A percentile compares a stretch with the other conserved stretches of the same genome.
These are phyloP conservation scores for Narcine bancroftii DNA, from an alignment of 2,113 vertebrate genomes.

Conservation along the genomic window DNA sequence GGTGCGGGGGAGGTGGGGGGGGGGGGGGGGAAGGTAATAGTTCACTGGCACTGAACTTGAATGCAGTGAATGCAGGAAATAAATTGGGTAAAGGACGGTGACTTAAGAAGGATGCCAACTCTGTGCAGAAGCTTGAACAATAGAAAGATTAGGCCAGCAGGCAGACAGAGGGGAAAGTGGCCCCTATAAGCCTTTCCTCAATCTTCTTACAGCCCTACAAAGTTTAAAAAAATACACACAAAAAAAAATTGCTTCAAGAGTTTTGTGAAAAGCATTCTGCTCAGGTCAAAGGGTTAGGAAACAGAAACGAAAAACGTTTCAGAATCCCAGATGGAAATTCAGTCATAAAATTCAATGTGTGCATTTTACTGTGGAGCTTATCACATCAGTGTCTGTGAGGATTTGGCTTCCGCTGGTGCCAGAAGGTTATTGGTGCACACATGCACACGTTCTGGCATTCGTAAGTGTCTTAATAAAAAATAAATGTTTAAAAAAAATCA, in stretches of 20 bases:
- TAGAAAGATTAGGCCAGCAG: not conserved
- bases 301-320: slow-evolving; percentile 21
- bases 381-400: slow-evolving; percentile 26
- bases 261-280: slow-evolving; percentile 26
- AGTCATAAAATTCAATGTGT: slow-evolving; percentile 33
- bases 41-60: too few species aligned
- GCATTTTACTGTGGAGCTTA: slow-evolving; percentile 31
- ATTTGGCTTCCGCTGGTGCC: slow-evolving; percentile 20
- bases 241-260: slow-evolving; percentile 15
- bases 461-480: slow-evolving; percentile 27
- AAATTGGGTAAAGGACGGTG: not conserved
- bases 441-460: slow-evolving; percentile 4
- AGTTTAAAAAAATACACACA: not conserved
- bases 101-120: not conserved
- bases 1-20: too few species aligned
- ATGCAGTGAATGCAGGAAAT: not conserved
- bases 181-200: not conserved
- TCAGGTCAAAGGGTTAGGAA: slow-evolving; percentile 21
- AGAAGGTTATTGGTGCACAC: slow-evolving; percentile 16
- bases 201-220: not conserved
- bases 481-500: not conserved
- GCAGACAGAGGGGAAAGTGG: not conserved
- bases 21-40: too few species aligned
- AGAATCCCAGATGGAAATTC: slow-evolving; percentile 31
- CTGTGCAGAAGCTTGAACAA: not conserved